These are phyloP conservation scores for Lophius piscatorius DNA, from an alignment of 2,113 vertebrate genomes.

Conservation along the genomic window DNA sequence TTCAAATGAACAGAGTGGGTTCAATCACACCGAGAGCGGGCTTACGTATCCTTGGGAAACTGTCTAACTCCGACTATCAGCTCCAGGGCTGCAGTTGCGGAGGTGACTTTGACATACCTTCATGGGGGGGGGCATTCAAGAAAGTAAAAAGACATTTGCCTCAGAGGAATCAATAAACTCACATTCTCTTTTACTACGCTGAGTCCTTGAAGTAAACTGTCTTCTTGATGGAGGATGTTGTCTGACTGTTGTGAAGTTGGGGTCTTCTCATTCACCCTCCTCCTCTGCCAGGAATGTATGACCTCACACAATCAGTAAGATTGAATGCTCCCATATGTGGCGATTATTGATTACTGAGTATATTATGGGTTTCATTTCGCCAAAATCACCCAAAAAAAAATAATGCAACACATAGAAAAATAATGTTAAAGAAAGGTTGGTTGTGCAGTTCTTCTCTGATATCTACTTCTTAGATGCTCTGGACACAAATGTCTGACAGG, in stretches of 20 bases:
- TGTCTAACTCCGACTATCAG: too few species aligned
- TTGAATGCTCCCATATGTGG: too few species aligned
- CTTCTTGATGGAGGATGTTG: conserved; percentile 17
- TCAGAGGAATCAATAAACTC: conserved; percentile 56
- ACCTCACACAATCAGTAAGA: too few species aligned
- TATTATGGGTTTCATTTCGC: too few species aligned
- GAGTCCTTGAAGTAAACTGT: conserved; percentile 39
- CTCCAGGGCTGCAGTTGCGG: conserved; percentile 28
- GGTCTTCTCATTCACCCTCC: conserved; percentile 19
- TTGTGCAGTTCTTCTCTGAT: too few species aligned
- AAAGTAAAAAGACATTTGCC: conserved; percentile 18
- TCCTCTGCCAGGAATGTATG: neutral
- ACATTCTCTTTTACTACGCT: conserved; percentile 36
- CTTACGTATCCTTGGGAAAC: too few species aligned
- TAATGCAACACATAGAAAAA: too few species aligned
- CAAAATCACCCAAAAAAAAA: too few species aligned
- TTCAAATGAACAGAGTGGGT: neutral
- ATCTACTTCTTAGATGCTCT: too few species aligned
- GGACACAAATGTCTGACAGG: too few species aligned
- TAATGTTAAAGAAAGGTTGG: too few species aligned
- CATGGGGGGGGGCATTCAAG: neutral
- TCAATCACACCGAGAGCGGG: neutral
- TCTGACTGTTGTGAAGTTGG: neutral
- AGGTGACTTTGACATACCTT: conserved; percentile 52
- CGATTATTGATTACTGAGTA: too few species aligned